Evolutionary conservation across 2,113 vertebrate species (phyloP).

Genomic region (Ardeotis arabs): DNA sequence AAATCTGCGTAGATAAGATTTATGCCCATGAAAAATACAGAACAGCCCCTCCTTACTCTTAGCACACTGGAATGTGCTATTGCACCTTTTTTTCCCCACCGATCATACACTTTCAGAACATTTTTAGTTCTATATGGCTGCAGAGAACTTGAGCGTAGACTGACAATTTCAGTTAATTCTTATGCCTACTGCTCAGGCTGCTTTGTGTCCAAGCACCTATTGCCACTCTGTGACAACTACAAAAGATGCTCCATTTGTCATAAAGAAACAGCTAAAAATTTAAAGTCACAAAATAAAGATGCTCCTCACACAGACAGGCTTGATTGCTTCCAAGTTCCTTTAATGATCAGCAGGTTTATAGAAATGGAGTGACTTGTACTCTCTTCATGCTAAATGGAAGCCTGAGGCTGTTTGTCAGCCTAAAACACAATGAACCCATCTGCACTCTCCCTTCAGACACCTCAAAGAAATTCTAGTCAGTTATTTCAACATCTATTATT

Average conservation of each 20-base stretch:
- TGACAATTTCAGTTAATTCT: neutral
- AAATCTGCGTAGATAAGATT: accelerated
- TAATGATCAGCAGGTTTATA: slow-evolving; percentile 8
- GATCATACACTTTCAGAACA: neutral
- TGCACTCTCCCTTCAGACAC: neutral
- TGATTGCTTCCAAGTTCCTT: neutral
- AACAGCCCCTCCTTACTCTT: neutral
- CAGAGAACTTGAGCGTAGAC: neutral
- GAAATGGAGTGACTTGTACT: neutral
- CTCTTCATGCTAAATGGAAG: neutral
- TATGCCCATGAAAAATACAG: neutral
- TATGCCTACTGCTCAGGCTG: neutral
- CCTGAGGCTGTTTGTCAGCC: neutral
- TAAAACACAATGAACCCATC: neutral
- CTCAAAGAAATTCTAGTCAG: neutral
- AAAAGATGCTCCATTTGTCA: slow-evolving; percentile 47
- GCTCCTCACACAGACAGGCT: neutral
- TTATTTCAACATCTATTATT: neutral
- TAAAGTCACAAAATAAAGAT: neutral
- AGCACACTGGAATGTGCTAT: neutral
- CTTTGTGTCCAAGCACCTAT: slow-evolving; percentile 47
- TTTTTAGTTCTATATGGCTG: neutral
- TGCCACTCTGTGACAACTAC: slow-evolving; percentile 67
- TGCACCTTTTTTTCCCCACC: neutral
- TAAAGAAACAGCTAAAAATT: neutral